phyloP scores from a whole-genome alignment of 2,888 invertebrate species.

The Pollenia amentaria region DNA sequence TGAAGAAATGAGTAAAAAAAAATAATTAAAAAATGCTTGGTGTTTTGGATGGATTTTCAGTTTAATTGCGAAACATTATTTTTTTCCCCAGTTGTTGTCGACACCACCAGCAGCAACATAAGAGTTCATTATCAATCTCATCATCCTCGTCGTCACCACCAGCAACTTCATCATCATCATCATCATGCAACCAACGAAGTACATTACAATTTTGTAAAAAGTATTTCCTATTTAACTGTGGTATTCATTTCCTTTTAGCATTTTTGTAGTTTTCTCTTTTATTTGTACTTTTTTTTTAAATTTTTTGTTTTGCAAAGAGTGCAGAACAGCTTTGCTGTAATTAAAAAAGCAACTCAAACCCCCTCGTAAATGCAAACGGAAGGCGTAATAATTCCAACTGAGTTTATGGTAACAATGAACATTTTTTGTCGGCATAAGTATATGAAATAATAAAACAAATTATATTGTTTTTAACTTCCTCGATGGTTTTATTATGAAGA shows the following conservation, averaged over 20 bases:
- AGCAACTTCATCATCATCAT: conserved; percentile 14
- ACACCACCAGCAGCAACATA: conserved; percentile 58
- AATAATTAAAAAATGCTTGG: conserved; percentile 29
- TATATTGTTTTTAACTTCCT: conserved; percentile 18
- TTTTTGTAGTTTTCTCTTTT: conserved; percentile 27
- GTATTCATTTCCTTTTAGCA: conserved; percentile 58
- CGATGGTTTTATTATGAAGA: neutral
- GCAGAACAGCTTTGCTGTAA: conserved; percentile 66
- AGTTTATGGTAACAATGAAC: conserved; percentile 59
- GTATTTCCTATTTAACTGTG: conserved; percentile 63
- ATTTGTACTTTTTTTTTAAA: conserved; percentile 3
- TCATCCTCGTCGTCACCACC: conserved; percentile 52
- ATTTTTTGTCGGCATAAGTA: conserved; percentile 26
- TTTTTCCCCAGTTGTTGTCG: conserved; percentile 54
- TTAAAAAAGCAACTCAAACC: conserved; percentile 68
- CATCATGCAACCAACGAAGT: conserved; percentile 22
- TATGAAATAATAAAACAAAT: conserved; percentile 47
- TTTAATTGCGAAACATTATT: conserved; percentile 66
- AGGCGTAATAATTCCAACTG: conserved; percentile 63
- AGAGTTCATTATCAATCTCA: conserved; percentile 72
- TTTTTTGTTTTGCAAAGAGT: conserved; percentile 41
- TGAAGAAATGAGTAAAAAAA: conserved; percentile 16
- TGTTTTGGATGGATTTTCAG: conserved; percentile 66
- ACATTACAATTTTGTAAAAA: conserved; percentile 40
- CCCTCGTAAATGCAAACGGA: conserved; percentile 34